phyloP scores from a whole-genome alignment of 2,888 invertebrate genomes.

The Proisotoma minuta region DNA sequence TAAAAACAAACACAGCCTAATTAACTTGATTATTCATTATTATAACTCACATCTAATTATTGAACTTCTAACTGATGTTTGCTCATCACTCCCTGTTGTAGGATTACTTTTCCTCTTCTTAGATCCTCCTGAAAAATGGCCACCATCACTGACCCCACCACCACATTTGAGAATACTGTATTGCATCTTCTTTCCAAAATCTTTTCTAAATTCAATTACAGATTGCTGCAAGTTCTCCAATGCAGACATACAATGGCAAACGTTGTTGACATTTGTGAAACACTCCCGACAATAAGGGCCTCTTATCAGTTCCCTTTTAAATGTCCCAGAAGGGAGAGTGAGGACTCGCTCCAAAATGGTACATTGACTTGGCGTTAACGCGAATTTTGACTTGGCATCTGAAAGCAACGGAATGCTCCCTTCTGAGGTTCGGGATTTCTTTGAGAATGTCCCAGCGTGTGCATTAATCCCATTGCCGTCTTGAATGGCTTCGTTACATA shows the following conservation, averaged over 20 bases:
- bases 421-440: background rate
- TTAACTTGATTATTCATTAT: no score
- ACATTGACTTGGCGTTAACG: background rate
- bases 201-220: conserved; percentile 7
- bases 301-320: background rate
- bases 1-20: no score
- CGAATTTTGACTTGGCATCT: conserved; percentile 8
- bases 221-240: conserved; percentile 10
- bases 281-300: conserved; percentile 12
- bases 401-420: background rate
- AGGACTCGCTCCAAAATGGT: conserved; percentile 6
- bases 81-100: background rate
- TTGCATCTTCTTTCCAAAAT: conserved; percentile 2
- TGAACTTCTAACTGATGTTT: background rate
- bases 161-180: conserved; percentile 5
- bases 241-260: conserved; percentile 9
- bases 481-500: background rate
- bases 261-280: conserved; percentile 13
- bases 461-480: background rate
- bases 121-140: background rate
- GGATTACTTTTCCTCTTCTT: background rate
- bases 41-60: conserved; percentile 4
- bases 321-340: background rate
- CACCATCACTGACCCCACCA: background rate
- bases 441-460: background rate